Evolutionary conservation across 2,797 vertebrate species (phyloP), one percentile per base, ranked within the genome.

Genomic region (Carapus acus): DNA sequence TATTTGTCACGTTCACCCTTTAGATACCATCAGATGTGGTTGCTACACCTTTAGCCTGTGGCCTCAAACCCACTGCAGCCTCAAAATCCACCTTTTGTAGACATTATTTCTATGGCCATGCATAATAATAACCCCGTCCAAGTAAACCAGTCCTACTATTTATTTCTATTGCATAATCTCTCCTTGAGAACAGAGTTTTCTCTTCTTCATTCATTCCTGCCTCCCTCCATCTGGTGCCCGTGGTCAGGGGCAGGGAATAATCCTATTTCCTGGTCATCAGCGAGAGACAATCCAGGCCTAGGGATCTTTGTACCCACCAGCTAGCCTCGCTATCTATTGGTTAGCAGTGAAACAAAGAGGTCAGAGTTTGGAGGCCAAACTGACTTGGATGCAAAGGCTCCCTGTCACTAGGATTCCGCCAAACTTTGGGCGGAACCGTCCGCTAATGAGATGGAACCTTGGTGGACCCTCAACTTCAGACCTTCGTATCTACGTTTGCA

Each of bases 311-410:
- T 51, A 47, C 62, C 72, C 64, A 61, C 1, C 73, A 47, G 57
- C 67, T 64, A 74, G 73, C 46, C 52, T 65, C 70, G 40, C 50
- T 76, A 81, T 87, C 85, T 84, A 82, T 79, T 86, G 65, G 66
- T 83, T 81, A 62, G 56, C 56, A 76, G 72, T 44, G 69, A 81
- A 75, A 83, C 77, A 83, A 85, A 84, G 84, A 76, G 83, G 59
- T 76, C 66, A 61, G 44, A 46, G 56, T 74, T 80, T 77, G 62
- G 65, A 71, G 57, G 71, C 60, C 67, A 77, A 75, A 78, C 67
- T 76, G 60, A 80, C 71, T 52, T 61, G 4, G 72, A 77, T 63
- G 53, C 71, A 65, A 64, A 70, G 48, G 70, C 76, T 73, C 85
- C 74, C 67, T 77, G 71, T 73, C 66, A 49, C 3, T 18, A 13